Evolutionary conservation across 2,797 vertebrate species (phyloP).

Genomic region (Mastacembelus armatus): DNA sequence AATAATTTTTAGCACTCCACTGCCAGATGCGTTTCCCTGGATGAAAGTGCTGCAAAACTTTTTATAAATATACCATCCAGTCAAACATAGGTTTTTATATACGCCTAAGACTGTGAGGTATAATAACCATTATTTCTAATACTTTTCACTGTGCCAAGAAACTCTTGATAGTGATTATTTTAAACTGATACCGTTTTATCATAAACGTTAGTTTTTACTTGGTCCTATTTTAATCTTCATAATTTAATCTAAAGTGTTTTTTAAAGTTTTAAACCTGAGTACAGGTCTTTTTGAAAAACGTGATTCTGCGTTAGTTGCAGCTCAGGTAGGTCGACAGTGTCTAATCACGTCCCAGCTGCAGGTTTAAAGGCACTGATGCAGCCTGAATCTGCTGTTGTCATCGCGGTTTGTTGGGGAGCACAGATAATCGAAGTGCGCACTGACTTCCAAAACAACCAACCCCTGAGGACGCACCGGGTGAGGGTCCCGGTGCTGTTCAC

Average conservation of each 20-base stretch:
- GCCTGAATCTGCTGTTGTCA: slow-evolving; percentile 43
- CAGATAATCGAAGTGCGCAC: slow-evolving; percentile 40
- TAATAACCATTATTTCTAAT: background rate
- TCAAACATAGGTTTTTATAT: background rate
- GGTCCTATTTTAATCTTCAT: background rate
- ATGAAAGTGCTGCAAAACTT: background rate
- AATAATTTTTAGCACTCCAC: background rate
- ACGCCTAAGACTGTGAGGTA: no score
- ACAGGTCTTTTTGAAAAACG: background rate
- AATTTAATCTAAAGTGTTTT: no score
- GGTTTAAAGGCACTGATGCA: slow-evolving; percentile 8
- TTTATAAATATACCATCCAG: background rate
- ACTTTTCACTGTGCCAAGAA: background rate
- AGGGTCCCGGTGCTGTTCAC: slow-evolving; percentile 3
- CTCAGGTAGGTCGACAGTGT: slow-evolving; percentile 13
- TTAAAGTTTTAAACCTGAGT: no score
- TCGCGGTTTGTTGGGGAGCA: slow-evolving; percentile 30
- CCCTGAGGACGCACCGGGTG: slow-evolving; percentile 6
- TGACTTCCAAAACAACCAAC: slow-evolving; percentile 32
- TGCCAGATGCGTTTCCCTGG: background rate
- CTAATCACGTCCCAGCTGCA: slow-evolving; percentile 39
- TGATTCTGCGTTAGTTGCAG: background rate
- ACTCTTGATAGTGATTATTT: background rate
- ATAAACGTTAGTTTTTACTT: no score
- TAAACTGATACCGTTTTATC: background rate